Conservation (phyloP, 64 coral and sea anemone species). For the Acropora yongei region DNA sequence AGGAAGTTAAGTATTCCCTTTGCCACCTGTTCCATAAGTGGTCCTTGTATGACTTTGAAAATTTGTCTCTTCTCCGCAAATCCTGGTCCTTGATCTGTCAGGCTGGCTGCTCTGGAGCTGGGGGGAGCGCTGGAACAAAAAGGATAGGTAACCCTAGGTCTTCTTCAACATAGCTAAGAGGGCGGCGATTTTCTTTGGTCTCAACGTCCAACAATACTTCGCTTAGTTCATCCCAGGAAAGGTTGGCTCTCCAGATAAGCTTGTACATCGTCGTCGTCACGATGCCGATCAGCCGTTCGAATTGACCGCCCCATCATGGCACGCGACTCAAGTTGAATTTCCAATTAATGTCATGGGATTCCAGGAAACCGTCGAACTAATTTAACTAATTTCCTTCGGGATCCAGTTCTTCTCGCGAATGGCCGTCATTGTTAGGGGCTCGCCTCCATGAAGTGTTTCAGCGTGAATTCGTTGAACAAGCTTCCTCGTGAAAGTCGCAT, state of each 20-base stretch:
- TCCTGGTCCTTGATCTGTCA: too few species aligned
- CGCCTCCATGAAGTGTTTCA: conserved; percentile 30
- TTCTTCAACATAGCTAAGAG: too few species aligned
- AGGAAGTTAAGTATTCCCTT: too few species aligned
- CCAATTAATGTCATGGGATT: not conserved
- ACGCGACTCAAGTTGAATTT: not conserved
- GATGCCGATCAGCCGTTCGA: not conserved
- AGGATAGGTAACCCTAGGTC: too few species aligned
- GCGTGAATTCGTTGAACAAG: conserved; percentile 8
- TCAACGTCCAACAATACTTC: too few species aligned
- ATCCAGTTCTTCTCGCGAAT: not conserved
- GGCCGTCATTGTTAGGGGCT: not conserved
- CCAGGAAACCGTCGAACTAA: not conserved
- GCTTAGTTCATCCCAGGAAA: conserved; percentile 11
- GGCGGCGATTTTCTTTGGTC: too few species aligned
- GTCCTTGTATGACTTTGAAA: too few species aligned
- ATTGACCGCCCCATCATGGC: not conserved
- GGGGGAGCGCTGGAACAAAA: too few species aligned
- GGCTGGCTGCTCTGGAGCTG: too few species aligned
- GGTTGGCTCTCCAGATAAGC: not conserved
- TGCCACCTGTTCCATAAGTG: too few species aligned
- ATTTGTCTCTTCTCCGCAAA: too few species aligned
- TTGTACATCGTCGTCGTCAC: not conserved
- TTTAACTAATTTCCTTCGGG: not conserved
- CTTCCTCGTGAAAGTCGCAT: not conserved